Evolutionary conservation across 2,113 vertebrate genomes (phyloP).

Genomic region (Amia ocellicauda): DNA sequence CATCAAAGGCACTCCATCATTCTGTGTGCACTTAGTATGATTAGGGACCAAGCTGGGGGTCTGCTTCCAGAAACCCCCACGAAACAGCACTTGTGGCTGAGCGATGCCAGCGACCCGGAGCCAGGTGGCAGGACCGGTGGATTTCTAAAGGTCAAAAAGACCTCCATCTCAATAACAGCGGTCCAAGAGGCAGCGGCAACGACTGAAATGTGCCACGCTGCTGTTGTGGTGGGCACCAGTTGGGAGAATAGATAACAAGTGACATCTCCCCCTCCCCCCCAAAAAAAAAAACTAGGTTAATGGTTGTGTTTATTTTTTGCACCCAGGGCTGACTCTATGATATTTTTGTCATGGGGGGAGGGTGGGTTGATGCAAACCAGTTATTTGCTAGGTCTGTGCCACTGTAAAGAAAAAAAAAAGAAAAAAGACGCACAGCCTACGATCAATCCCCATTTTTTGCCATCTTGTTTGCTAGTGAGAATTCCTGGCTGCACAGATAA

Average conservation of each 20-base stretch:
- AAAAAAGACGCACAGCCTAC: not conserved
- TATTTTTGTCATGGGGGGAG: too few relatives aligned
- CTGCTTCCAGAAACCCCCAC: not conserved
- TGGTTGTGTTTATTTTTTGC: too few relatives aligned
- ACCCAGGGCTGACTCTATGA: too few relatives aligned
- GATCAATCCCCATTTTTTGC: not conserved
- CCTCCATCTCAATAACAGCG: constrained; percentile 59
- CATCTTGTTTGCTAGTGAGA: constrained; percentile 52
- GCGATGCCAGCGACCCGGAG: constrained; percentile 50
- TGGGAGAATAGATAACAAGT: too few relatives aligned
- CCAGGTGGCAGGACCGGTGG: constrained; percentile 72
- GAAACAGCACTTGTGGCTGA: not conserved
- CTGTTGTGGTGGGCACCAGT: constrained; percentile 41
- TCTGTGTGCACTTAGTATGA: not conserved
- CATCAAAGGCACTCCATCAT: constrained; percentile 11
- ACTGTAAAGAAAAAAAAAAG: too few relatives aligned
- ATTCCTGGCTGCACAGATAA: constrained; percentile 45
- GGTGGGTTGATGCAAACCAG: not conserved
- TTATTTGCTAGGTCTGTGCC: not conserved
- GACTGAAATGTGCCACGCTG: constrained; percentile 60
- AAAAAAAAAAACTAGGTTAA: too few relatives aligned
- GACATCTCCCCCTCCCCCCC: too few relatives aligned
- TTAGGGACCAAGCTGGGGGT: not conserved
- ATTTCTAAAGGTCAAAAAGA: constrained; percentile 70
- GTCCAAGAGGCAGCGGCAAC: constrained; percentile 65